phyloP scores from a whole-genome alignment of 2,888 invertebrate species.

The Nasonovia ribisnigri region DNA sequence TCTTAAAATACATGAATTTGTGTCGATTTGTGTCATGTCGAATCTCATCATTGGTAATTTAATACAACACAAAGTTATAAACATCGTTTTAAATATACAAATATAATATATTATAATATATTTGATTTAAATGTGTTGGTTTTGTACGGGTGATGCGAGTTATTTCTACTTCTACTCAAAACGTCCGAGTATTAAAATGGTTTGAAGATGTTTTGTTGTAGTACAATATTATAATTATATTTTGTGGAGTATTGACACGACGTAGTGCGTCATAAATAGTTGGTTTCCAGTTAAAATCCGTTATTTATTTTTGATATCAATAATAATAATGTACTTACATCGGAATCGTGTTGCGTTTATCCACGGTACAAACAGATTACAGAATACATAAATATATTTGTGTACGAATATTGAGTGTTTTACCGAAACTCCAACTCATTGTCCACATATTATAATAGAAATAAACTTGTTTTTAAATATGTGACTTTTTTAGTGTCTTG shows the following conservation, averaged over 20 bases:
- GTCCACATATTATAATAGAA: background rate
- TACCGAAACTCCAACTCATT: background rate
- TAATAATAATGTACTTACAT: background rate
- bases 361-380: background rate
- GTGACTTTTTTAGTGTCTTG: slow-evolving; percentile 12
- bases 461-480: slow-evolving; percentile 26
- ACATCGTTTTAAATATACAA: background rate
- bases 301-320: slow-evolving; percentile 3
- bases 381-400: background rate
- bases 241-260: background rate
- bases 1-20: background rate
- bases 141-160: background rate
- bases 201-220: background rate
- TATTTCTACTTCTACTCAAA: background rate
- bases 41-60: background rate
- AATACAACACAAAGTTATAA: background rate
- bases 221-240: background rate
- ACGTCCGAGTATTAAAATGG: background rate
- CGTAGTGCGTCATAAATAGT: background rate
- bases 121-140: background rate
- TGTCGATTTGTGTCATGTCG: too few relatives aligned
- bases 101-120: too few relatives aligned
- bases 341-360: background rate
- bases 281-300: background rate
- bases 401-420: background rate